A percentile compares a stretch with the other conserved stretches of the same genome.
These are phyloP conservation scores for Podarcis siculus DNA, from an alignment of 2,797 vertebrate species.

Conservation along the genomic window DNA sequence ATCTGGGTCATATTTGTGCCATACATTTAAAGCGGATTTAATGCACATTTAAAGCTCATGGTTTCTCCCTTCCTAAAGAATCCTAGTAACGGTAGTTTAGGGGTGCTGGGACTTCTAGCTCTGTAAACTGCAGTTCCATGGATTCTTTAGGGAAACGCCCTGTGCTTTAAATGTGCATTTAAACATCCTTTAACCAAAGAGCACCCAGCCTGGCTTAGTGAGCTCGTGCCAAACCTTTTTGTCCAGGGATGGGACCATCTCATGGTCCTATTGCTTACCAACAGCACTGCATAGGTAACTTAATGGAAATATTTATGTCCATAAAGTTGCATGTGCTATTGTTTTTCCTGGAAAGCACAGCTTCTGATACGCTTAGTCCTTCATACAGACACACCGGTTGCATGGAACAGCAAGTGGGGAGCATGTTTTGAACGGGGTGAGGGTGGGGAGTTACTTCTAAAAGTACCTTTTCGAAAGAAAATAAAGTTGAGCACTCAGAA, in stretches of 20 bases:
- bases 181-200: background rate
- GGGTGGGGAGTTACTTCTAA: background rate
- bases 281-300: background rate
- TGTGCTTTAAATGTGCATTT: too few species aligned
- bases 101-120: too few species aligned
- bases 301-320: background rate
- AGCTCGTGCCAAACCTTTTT: background rate
- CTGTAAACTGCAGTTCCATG: too few species aligned
- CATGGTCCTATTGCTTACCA: background rate
- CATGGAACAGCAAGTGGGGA: background rate
- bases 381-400: background rate
- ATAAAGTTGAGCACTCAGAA: background rate
- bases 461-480: background rate
- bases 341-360: background rate
- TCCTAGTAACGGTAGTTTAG: too few species aligned
- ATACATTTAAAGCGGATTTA: too few species aligned
- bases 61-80: too few species aligned
- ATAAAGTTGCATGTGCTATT: background rate
- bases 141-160: too few species aligned
- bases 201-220: background rate
- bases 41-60: too few species aligned
- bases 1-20: background rate
- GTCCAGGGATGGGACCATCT: background rate
- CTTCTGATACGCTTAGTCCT: background rate
- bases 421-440: background rate